Percentiles rank a stretch among this genome's conserved stretches.
These are phyloP conservation scores for Aleiodes alternator DNA, from an alignment of 2,888 invertebrate genomes.

Conservation along the genomic window DNA sequence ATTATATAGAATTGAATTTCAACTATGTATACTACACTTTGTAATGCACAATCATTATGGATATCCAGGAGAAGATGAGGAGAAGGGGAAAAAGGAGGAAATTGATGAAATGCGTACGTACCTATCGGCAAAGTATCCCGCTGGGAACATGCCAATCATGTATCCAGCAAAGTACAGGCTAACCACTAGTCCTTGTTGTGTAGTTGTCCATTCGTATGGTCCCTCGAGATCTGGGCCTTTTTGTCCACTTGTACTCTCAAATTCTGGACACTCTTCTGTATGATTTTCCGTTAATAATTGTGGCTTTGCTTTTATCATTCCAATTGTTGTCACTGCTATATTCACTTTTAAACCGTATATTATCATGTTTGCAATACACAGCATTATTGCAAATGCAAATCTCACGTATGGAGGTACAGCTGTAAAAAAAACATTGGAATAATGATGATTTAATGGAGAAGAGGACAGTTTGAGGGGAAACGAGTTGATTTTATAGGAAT, in stretches of 20 bases:
- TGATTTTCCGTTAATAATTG: constrained; percentile 32
- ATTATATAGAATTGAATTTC: neutral
- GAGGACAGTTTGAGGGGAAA: no score
- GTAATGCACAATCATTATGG: no score
- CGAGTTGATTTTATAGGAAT: no score
- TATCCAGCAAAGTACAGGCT: constrained; percentile 72
- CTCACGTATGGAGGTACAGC: constrained; percentile 61
- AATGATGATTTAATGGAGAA: no score
- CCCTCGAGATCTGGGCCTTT: constrained; percentile 62
- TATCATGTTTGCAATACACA: constrained; percentile 73
- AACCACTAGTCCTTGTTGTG: constrained; percentile 67
- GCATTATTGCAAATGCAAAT: constrained; percentile 69
- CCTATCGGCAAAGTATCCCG: constrained; percentile 72
- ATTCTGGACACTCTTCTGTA: constrained; percentile 62
- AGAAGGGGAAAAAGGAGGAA: neutral
- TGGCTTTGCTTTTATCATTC: constrained; percentile 66
- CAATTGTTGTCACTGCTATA: constrained; percentile 68
- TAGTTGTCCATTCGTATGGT: constrained; percentile 67
- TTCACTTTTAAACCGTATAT: constrained; percentile 72
- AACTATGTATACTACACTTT: no score
- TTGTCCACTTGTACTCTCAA: constrained; percentile 23
- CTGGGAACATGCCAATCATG: constrained; percentile 71
- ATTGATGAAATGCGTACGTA: constrained; percentile 53
- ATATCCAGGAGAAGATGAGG: no score
- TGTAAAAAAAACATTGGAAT: constrained; percentile 48